Evolutionary conservation across 2,113 vertebrate genomes (phyloP), one percentile per base, ranked within the genome.

Genomic region (Ceyx melanurus): DNA sequence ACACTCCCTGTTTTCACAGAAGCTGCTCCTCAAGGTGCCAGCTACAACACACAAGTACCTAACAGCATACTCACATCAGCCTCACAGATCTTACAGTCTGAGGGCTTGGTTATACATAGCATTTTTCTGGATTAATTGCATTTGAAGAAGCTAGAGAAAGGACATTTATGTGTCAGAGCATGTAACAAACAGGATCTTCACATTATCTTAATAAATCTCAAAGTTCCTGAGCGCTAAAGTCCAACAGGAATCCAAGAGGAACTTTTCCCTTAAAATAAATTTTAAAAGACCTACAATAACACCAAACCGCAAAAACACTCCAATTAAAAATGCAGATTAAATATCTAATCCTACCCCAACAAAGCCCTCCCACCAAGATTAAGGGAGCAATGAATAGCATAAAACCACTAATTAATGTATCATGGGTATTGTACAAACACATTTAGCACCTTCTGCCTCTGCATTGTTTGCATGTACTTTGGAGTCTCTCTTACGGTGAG

Each of bases 241-340:
- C 45, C 62, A 82, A 84, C 6, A 65, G 15, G 20, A 90, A 82
- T 73, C 79, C 2, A 12, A 71, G 22, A 83, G 25, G 70, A 60
- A 65, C 0, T 0, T 70, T 62, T 61, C 81, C 31, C 70, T 56
- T 78, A 51, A 76, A 61, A 64, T 20, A 29, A 64, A 20, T 28
- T 42, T 61, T 11, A 26, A 26, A 40, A 50, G 62, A 4, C 1
- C 35, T 42, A 62, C 7, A 40, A 18, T 66, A 43, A 86, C 40
- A 74, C 22, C 28, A 15, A 85, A 35, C 37, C 64, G 60, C 45
- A 85, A 77, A 90, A 92, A 6, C 54, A 95, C 31, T 82, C 51
- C 16, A 58, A 85, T 73, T 85, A 89, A 94, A 96, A 92, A 80
- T 80, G 60, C 26, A 91, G 74, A 87, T 95, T 92, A 94, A 91